A percentile compares a stretch with the other conserved stretches of the same genome.
These are phyloP conservation scores for Epizoanthus fatuus DNA, from an alignment of 92 coral and sea anemone species.

Conservation along the genomic window DNA sequence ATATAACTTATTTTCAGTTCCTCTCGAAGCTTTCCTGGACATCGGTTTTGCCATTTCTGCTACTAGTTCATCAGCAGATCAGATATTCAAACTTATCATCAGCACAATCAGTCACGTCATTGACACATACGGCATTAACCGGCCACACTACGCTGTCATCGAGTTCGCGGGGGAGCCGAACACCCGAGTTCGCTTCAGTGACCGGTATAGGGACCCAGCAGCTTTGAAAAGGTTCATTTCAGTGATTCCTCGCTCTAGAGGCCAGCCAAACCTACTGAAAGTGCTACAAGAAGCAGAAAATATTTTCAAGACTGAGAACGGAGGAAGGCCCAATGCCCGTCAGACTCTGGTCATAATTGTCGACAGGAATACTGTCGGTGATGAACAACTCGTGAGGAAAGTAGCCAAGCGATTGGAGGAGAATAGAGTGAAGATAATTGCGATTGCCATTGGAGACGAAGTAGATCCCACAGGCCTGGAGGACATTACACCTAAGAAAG, in stretches of 20 bases:
- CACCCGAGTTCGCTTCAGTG: conserved; percentile 73
- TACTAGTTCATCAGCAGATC: conserved; percentile 39
- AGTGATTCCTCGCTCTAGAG: conserved; percentile 62
- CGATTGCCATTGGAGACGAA: conserved; percentile 86
- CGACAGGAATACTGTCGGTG: conserved; percentile 73
- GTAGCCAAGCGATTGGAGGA: conserved; percentile 72
- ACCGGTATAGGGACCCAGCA: conserved; percentile 67
- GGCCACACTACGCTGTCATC: conserved; percentile 83
- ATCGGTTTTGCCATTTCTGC: conserved; percentile 65
- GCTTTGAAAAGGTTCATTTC: conserved; percentile 65
- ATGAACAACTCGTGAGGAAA: conserved; percentile 59
- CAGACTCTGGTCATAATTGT: conserved; percentile 81
- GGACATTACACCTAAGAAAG: conserved; percentile 54
- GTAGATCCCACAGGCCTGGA: conserved; percentile 63
- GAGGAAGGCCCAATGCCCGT: conserved; percentile 75
- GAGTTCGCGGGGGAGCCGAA: conserved; percentile 78
- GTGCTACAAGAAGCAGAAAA: conserved; percentile 75
- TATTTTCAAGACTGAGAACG: conserved; percentile 66
- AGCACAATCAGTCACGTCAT: conserved; percentile 54
- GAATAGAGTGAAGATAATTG: conserved; percentile 85
- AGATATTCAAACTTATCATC: conserved; percentile 49
- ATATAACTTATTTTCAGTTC: conserved; percentile 8
- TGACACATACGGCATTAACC: conserved; percentile 76
- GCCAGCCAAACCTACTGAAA: conserved; percentile 69
- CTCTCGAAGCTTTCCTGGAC: conserved; percentile 38